Percentiles rank a stretch among this genome's conserved stretches.
Evolutionary conservation across 2,113 vertebrate species (phyloP).

Genomic region (Lates calcarifer): DNA sequence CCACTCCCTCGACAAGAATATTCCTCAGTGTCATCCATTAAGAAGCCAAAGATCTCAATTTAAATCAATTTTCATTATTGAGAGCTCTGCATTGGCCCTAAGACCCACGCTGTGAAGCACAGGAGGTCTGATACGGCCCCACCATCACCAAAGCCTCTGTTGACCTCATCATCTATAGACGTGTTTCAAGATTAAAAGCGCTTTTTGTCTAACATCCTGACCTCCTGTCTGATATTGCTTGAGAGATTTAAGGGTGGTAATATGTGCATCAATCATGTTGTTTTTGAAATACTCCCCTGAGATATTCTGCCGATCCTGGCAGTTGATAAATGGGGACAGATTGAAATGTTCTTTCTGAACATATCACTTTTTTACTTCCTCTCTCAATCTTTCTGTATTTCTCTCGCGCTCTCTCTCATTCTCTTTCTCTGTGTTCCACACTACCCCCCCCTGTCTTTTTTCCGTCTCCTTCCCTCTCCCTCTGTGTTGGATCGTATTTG

Average conservation of each 20-base stretch:
- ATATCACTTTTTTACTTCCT: slow-evolving; percentile 43
- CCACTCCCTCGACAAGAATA: slow-evolving; percentile 68
- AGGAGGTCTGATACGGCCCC: slow-evolving; percentile 29
- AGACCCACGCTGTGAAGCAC: slow-evolving; percentile 22
- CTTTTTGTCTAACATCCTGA: slow-evolving; percentile 60
- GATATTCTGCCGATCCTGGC: slow-evolving; percentile 45
- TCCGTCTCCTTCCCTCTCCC: slow-evolving; percentile 55
- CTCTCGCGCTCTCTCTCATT: slow-evolving; percentile 25
- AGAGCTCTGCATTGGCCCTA: slow-evolving; percentile 40
- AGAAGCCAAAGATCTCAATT: slow-evolving; percentile 77
- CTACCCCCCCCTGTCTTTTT: slow-evolving; percentile 28
- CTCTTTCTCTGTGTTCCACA: slow-evolving; percentile 41
- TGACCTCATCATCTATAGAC: slow-evolving; percentile 54
- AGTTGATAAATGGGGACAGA: slow-evolving; percentile 68
- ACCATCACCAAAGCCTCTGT: slow-evolving; percentile 5
- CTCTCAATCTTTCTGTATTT: slow-evolving; percentile 7
- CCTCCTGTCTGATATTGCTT: slow-evolving; percentile 56
- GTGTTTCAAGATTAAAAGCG: slow-evolving; percentile 67
- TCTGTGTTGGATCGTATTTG: slow-evolving; percentile 54
- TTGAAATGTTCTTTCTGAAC: slow-evolving; percentile 67
- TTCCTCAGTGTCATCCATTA: slow-evolving; percentile 75
- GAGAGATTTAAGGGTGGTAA: slow-evolving; percentile 62
- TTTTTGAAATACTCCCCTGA: slow-evolving; percentile 62
- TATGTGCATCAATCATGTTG: slow-evolving; percentile 63
- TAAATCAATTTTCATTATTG: slow-evolving; percentile 77